Evolutionary conservation across 1,140 invertebrate species (phyloP).

Genomic region (Pseudomyrmex concolor): DNA sequence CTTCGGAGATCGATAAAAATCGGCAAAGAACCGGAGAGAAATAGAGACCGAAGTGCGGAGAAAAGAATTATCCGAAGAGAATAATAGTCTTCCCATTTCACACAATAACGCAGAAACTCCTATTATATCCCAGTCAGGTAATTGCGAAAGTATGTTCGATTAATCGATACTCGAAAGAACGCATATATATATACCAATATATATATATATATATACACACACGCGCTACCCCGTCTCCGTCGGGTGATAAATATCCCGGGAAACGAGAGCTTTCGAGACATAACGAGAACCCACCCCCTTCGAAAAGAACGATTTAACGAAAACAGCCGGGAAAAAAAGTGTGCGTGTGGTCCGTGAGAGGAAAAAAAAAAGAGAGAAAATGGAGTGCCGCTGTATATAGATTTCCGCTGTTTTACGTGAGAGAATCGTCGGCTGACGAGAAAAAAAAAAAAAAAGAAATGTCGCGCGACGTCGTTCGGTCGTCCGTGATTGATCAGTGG

Average conservation of each 20-base stretch:
- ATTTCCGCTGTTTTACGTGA: slow-evolving; percentile 28
- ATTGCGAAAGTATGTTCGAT: slow-evolving; percentile 39
- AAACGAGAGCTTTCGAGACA: slow-evolving; percentile 32
- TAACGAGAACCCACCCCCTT: slow-evolving; percentile 6
- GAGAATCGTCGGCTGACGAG: slow-evolving; percentile 8
- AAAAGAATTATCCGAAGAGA: neutral
- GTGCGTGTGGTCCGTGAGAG: slow-evolving; percentile 54
- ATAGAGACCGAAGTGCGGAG: neutral
- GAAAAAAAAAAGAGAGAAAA: slow-evolving; percentile 30
- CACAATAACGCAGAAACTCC: slow-evolving; percentile 11
- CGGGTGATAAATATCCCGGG: slow-evolving; percentile 26
- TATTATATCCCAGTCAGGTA: neutral
- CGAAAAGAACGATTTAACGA: slow-evolving; percentile 14
- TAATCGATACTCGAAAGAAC: slow-evolving; percentile 46
- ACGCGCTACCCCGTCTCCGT: slow-evolving; percentile 7
- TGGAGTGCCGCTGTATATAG: slow-evolving; percentile 39
- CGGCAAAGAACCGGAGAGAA: neutral
- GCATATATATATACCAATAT: neutral
- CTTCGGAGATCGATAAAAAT: neutral
- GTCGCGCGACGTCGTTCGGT: slow-evolving; percentile 59
- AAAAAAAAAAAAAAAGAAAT: neutral
- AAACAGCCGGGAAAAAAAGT: slow-evolving; percentile 22
- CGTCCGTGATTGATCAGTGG: slow-evolving; percentile 58
- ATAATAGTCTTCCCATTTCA: neutral
- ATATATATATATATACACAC: too few relatives aligned